A percentile compares a stretch with the other conserved stretches of the same genome.
Conservation (phyloP, 2,888 invertebrate genomes). For the Teleiodes luculella region DNA sequence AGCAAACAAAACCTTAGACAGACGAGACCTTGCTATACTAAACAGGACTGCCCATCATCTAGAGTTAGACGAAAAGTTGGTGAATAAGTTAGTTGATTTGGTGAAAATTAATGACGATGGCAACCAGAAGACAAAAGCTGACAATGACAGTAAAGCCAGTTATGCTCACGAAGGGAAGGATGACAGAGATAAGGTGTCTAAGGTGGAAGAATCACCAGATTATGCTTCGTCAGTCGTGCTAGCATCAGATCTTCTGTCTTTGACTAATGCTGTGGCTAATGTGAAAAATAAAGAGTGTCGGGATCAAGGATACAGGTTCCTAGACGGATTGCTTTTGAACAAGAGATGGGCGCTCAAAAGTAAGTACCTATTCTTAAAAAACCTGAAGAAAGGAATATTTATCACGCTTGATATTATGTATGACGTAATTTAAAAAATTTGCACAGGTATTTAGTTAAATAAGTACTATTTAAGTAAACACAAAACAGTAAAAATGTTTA, state of each 20-base stretch:
- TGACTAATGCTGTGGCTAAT: conserved; percentile 68
- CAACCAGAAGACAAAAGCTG: not conserved
- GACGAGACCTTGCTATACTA: conserved; percentile 40
- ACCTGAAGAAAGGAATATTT: no score
- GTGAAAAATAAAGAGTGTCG: conserved; percentile 68
- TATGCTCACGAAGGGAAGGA: conserved; percentile 30
- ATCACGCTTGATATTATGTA: no score
- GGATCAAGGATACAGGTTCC: conserved; percentile 67
- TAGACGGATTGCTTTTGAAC: conserved; percentile 68
- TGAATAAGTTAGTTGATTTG: conserved; percentile 45
- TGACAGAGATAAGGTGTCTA: conserved; percentile 38
- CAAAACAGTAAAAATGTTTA: no score
- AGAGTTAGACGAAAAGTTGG: conserved; percentile 47
- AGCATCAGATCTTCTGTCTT: conserved; percentile 68
- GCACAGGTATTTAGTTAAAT: no score
- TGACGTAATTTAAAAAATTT: no score
- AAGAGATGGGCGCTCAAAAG: conserved; percentile 79
- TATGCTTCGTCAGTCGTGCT: conserved; percentile 71
- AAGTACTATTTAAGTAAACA: no score
- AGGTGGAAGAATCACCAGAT: conserved; percentile 66
- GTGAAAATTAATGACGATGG: conserved; percentile 30
- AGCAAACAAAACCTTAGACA: conserved; percentile 44
- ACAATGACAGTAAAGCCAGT: not conserved
- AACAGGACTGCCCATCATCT: conserved; percentile 50
- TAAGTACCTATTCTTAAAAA: conserved; percentile 55